Evolutionary conservation across 2,797 vertebrate genomes (phyloP).

Genomic region (Diglossa cyanea): DNA sequence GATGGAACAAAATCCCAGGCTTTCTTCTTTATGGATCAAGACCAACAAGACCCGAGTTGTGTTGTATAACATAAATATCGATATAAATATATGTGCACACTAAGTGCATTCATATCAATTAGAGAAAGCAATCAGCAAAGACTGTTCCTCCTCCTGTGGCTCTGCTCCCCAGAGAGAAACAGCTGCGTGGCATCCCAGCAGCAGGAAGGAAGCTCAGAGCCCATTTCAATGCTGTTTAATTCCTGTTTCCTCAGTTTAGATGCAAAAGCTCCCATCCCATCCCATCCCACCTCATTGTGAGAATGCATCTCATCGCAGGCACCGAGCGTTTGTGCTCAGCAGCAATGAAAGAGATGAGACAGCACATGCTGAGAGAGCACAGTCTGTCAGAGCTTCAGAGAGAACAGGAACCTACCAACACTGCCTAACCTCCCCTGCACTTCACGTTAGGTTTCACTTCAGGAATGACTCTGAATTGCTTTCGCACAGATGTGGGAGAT

Average conservation of each 20-base stretch:
- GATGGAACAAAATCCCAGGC: neutral
- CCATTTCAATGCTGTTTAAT: neutral
- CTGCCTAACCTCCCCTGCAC: neutral
- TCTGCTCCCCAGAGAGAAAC: neutral
- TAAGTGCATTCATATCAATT: neutral
- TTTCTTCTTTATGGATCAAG: neutral
- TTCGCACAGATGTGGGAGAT: neutral
- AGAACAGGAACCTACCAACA: neutral
- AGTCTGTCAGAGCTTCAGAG: neutral
- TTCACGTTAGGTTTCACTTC: neutral
- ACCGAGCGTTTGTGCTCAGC: neutral
- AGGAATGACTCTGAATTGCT: neutral
- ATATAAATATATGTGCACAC: neutral
- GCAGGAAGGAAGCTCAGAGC: neutral
- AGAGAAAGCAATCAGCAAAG: neutral
- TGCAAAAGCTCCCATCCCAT: neutral
- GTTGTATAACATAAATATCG: neutral
- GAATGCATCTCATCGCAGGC: neutral
- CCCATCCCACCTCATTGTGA: neutral
- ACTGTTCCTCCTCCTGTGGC: neutral
- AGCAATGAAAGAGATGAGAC: neutral
- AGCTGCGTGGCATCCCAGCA: neutral
- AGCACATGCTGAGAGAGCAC: neutral
- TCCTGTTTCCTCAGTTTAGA: neutral
- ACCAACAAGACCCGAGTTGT: rapidly evolving